Evolutionary conservation across 2,888 invertebrate species (phyloP).

Genomic region (Ferrisia virgata): DNA sequence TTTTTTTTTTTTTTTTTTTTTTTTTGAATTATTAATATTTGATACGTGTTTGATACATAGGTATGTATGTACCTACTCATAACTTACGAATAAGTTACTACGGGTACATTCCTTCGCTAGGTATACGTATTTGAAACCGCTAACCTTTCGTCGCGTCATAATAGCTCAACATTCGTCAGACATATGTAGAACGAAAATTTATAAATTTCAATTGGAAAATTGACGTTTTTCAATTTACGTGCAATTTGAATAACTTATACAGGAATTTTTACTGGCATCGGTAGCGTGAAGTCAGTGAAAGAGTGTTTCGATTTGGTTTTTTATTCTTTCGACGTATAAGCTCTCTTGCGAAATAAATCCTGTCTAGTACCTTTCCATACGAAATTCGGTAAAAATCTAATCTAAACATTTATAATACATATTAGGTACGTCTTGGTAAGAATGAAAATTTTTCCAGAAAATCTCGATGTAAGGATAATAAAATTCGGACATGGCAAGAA

Average conservation of each 20-base stretch:
- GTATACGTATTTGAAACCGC: background rate
- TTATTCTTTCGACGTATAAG: conserved; percentile 29
- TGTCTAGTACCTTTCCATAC: background rate
- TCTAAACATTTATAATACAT: conserved; percentile 26
- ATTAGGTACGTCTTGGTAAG: background rate
- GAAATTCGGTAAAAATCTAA: conserved; percentile 12
- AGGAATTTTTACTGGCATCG: no score
- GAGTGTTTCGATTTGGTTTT: conserved; percentile 18
- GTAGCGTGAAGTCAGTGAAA: background rate
- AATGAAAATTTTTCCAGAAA: background rate
- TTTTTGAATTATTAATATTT: background rate
- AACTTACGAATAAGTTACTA: no score
- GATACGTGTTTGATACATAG: background rate
- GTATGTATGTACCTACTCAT: background rate
- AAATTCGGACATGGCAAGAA: conserved; percentile 5
- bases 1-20: background rate
- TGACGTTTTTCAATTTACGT: conserved; percentile 7
- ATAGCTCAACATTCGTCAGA: background rate
- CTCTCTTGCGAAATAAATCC: background rate
- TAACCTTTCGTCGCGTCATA: background rate
- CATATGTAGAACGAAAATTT: background rate
- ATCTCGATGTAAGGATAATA: conserved; percentile 15
- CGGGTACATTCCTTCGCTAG: no score
- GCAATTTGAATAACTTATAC: background rate
- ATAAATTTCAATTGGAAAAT: background rate